Conservation (phyloP, 2,888 invertebrate genomes). For the Thera britannica region DNA sequence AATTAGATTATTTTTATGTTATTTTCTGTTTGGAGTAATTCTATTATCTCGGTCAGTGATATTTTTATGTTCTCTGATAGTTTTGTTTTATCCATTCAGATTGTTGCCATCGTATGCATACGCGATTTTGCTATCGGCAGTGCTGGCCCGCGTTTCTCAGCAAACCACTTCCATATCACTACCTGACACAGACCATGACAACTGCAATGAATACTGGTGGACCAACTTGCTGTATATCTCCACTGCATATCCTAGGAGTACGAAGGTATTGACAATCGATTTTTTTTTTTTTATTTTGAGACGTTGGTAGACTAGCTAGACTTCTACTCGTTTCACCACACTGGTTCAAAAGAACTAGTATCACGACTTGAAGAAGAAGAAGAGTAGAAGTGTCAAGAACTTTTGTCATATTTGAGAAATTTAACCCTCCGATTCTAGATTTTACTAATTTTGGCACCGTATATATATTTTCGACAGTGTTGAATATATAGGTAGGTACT, state of each 20-base stretch:
- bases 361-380: too few relatives aligned
- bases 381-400: too few relatives aligned
- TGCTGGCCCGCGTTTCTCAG: conserved; percentile 59
- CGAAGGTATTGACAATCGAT: conserved; percentile 75
- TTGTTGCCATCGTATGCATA: conserved; percentile 86
- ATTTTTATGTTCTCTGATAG: background rate
- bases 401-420: too few relatives aligned
- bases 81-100: conserved; percentile 57
- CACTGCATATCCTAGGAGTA: conserved; percentile 83
- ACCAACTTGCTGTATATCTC: conserved; percentile 86
- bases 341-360: too few relatives aligned
- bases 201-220: conserved; percentile 87
- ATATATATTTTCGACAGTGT: too few relatives aligned
- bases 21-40: background rate
- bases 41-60: background rate
- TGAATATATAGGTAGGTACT: too few relatives aligned
- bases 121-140: conserved; percentile 80
- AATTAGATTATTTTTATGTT: too few relatives aligned
- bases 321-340: too few relatives aligned
- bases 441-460: too few relatives aligned
- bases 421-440: too few relatives aligned
- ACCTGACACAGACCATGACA: conserved; percentile 82
- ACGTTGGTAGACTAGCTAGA: too few relatives aligned
- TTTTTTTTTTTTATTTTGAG: too few relatives aligned
- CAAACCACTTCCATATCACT: conserved; percentile 70